Base-by-base conservation (phyloP, 1,140 invertebrate species). In the Megalopta genalis region DNA sequence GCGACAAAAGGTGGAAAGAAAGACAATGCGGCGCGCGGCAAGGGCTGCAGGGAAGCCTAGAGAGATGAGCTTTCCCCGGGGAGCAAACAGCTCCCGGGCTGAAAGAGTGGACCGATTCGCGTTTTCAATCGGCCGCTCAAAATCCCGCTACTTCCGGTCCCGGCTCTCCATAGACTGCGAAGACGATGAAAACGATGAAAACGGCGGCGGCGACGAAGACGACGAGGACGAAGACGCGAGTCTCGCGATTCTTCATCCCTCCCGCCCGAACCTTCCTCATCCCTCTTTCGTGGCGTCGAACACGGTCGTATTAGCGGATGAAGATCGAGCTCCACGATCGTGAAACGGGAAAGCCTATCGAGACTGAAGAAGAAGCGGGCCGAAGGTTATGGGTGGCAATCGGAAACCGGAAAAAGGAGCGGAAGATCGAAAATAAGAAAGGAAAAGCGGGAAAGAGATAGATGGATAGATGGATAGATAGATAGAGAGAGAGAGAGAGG, bases 1-100 rank as follows among this genome's bases (percentile, higher is more conserved):
- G 66, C 72, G 75, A 84, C 71, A 79, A 83, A 73, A 73, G 59
- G 14, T 27, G 54, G 70, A 57, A 63, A 52, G 78, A 57, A 68
- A 74, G 72, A 80, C 78, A 75, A 76, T 74, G 64, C 42, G 59
- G 3, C 25, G 74, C n/a, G n/a, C 18, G 14, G 60, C n/a, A 62
- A 72, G 16, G 73, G 59, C n/a, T 62, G 67, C 42, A 71, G 60
- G 57, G 69, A 70, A 80, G 81, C 66, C 42, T 21, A 42, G 46
- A 74, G 70, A 67, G 32, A 32, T 67, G 76, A 54, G 60, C 67
- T 60, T 39, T 42, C 4, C 59, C 42, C 27, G 7, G 46, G 52
- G 76, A 54, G 76, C 76, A 78, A 78, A 78, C 76, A 78, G 52
- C 68, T 62, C 21, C 21, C 21, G 46, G 21, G 21, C 12, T 18